Evolutionary conservation across 2,888 invertebrate species (phyloP).

Genomic region (Drosophila meridiana): DNA sequence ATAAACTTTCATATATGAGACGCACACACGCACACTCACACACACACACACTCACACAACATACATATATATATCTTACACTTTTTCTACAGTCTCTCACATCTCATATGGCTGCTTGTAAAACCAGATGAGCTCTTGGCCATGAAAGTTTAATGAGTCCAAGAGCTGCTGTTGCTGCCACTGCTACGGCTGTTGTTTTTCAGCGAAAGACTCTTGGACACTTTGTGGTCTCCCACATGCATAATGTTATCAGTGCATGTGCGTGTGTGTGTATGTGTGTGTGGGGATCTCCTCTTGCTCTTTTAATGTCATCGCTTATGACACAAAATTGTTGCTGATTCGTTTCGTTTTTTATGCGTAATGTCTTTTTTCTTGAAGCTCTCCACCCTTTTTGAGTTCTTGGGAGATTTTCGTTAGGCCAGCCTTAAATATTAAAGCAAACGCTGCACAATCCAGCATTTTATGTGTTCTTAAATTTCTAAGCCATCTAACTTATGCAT

Average conservation of each 20-base stretch:
- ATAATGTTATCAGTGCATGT: conserved; percentile 34
- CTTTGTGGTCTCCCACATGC: conserved; percentile 40
- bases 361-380: conserved; percentile 27
- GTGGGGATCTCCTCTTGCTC: conserved; percentile 14
- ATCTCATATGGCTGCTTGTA: conserved; percentile 23
- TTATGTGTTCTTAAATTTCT: not conserved
- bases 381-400: not conserved
- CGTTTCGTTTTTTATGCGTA: conserved; percentile 55
- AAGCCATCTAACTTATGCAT: conserved; percentile 6
- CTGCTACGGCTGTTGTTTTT: conserved; percentile 11
- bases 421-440: conserved; percentile 18
- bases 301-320: conserved; percentile 67
- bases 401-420: not conserved
- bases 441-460: not conserved
- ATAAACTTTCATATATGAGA: conserved; percentile 49
- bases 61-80: conserved; percentile 6
- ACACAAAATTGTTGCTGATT: conserved; percentile 67
- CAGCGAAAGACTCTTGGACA: conserved; percentile 33
- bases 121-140: conserved; percentile 60
- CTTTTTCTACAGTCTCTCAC: conserved; percentile 41
- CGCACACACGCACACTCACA: conserved; percentile 17
- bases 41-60: conserved; percentile 13
- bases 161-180: conserved; percentile 18
- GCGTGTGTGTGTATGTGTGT: not conserved
- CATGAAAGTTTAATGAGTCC: conserved; percentile 71